A percentile compares a stretch with the other conserved stretches of the same genome.
phyloP scores from a whole-genome alignment of 2,888 invertebrate species.

The Synergus laeviventris region DNA sequence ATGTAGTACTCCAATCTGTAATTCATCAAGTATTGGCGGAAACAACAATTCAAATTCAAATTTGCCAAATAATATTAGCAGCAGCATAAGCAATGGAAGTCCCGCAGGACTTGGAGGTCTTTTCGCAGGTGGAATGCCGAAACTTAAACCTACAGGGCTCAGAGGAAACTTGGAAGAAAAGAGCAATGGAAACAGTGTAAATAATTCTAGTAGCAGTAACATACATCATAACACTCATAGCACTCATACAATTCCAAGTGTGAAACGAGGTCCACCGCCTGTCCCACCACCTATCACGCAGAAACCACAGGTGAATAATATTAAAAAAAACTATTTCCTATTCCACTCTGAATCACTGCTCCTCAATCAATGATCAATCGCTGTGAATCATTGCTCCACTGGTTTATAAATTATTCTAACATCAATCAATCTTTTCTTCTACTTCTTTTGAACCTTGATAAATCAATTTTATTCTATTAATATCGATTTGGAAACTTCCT shows the following conservation, averaged over 20 bases:
- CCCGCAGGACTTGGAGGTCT: slow-evolving; percentile 81
- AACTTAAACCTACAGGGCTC: slow-evolving; percentile 84
- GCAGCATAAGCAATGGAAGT: slow-evolving; percentile 64
- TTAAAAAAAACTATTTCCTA: not conserved
- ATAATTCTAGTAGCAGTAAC: slow-evolving; percentile 52
- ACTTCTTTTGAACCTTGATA: not conserved
- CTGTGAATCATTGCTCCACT: slow-evolving; percentile 7
- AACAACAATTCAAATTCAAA: slow-evolving; percentile 52
- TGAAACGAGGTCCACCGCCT: slow-evolving; percentile 87
- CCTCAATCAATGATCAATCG: not conserved
- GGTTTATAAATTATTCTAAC: slow-evolving; percentile 26
- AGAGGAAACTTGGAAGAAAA: slow-evolving; percentile 65
- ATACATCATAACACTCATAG: slow-evolving; percentile 48
- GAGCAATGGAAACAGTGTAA: slow-evolving; percentile 57
- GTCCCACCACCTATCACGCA: slow-evolving; percentile 83
- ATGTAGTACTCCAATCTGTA: slow-evolving; percentile 68
- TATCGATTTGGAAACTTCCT: not conserved
- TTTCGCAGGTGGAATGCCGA: slow-evolving; percentile 90
- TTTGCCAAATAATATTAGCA: slow-evolving; percentile 55
- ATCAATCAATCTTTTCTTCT: slow-evolving; percentile 12
- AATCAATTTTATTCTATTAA: not conserved
- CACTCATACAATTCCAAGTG: slow-evolving; percentile 56
- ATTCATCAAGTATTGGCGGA: slow-evolving; percentile 62
- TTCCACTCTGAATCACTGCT: slow-evolving; percentile 17
- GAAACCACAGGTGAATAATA: slow-evolving; percentile 80